Evolutionary conservation across 2,888 invertebrate genomes (phyloP), one percentile per base, ranked within the genome.

Genomic region (Amphipyra berbera): DNA sequence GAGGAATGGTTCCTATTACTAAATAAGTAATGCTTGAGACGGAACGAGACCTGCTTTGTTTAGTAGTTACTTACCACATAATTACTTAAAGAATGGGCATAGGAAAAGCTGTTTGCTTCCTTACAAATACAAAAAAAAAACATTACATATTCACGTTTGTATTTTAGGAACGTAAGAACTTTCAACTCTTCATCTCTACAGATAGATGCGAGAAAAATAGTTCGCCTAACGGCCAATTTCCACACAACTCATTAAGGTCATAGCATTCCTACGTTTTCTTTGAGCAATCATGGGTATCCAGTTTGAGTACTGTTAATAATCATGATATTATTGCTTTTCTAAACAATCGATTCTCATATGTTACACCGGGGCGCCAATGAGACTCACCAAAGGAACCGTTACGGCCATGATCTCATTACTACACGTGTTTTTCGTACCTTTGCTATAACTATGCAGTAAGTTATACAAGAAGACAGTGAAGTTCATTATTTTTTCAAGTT

Each of bases 321-420:
- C 73, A 76, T 57, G 38, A 65, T 75, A 72, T 73, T 81, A 87
- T 88, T 86, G 71, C 81, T 88, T 86, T 71, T 80, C 76, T 81
- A 88, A 88, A 92, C 90, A 90, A 89, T 89, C 85, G 80, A 82
- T 85, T 87, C 85, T 82, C 87, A 84, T 86, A 82, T 84, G 80
- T 87, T 87, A 77, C 69, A 27, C 66, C 66, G 62, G 60, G 40
- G 76, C 77, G 79, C 73, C 77, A 30, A 71, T 76, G 70, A 78
- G 74, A 82, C 82, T 77, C 73, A 62, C 50, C 40, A 50, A 47
- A 79, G 68, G 67, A 78, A 88, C 92, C 90, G 89, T 90, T 90
- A 90, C 83, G 86, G 86, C 87, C 86, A 78, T 86, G 89, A 85
- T 89, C 87, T 87, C 82, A 84, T 86, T 86, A 82, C 79, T 84